Percentiles rank a stretch among this genome's conserved stretches.
Evolutionary conservation across 2,113 vertebrate species (phyloP).

Genomic region (Eptatretus burgeri): DNA sequence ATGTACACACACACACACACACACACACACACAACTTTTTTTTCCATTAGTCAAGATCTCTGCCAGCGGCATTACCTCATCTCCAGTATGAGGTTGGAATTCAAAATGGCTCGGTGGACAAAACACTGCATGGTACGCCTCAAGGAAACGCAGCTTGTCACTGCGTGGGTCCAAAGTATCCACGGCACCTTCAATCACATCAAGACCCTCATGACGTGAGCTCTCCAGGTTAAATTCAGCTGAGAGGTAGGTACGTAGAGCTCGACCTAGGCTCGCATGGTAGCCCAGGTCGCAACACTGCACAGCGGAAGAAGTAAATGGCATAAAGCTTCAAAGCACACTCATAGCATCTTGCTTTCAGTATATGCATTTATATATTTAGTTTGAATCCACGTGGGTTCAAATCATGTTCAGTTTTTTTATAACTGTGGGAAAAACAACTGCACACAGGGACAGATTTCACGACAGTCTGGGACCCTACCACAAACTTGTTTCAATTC

Average conservation of each 20-base stretch:
- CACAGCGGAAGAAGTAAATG: slow-evolving; percentile 7
- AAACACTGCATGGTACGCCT: slow-evolving; percentile 91
- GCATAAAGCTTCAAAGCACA: no score
- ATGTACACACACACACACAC: no score
- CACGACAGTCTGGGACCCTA: no score
- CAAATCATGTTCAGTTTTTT: no score
- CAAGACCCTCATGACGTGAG: slow-evolving; percentile 64
- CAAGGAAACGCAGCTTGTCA: slow-evolving; percentile 90
- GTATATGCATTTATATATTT: no score
- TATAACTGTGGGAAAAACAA: no score
- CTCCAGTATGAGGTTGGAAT: slow-evolving; percentile 95
- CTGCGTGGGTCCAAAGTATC: slow-evolving; percentile 71
- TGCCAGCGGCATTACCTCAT: slow-evolving; percentile 26
- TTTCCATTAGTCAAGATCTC: no score
- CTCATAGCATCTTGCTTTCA: no score
- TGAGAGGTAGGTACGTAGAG: slow-evolving; percentile 71
- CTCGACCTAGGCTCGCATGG: slow-evolving; percentile 72
- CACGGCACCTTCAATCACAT: slow-evolving; percentile 52
- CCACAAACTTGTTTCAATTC: no score
- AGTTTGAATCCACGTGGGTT: no score
- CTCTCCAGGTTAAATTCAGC: slow-evolving; percentile 75
- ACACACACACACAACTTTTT: no score
- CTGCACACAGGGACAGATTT: no score
- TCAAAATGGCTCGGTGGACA: slow-evolving; percentile 83
- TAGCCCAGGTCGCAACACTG: slow-evolving; percentile 96